Conservation (phyloP, 2,888 invertebrate genomes). For the Chrysomela aeneicollis region DNA sequence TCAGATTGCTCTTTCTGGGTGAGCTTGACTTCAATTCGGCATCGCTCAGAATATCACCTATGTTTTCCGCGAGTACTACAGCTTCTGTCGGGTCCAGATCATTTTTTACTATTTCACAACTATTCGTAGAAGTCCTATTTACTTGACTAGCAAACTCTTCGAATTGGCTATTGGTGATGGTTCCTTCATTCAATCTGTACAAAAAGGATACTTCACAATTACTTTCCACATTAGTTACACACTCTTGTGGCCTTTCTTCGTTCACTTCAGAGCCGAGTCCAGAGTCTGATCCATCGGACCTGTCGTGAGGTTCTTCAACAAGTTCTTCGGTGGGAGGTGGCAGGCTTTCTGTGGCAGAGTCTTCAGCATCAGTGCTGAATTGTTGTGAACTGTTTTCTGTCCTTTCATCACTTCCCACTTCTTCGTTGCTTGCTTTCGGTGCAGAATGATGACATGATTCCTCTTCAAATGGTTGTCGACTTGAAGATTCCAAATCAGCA, state of each 20-base stretch:
- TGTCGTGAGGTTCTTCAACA: conserved; percentile 70
- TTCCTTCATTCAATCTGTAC: conserved; percentile 55
- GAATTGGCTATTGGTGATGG: conserved; percentile 29
- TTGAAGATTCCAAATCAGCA: background rate
- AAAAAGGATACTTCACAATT: conserved; percentile 66
- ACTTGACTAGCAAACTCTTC: conserved; percentile 34
- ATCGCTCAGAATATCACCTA: conserved; percentile 47
- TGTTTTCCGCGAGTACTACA: conserved; percentile 36
- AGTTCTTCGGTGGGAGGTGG: conserved; percentile 64
- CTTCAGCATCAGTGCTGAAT: conserved; percentile 60
- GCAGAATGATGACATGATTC: conserved; percentile 51
- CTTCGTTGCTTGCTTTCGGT: conserved; percentile 50
- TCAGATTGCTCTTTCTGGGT: conserved; percentile 72
- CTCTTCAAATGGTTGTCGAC: conserved; percentile 37
- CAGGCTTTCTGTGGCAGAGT: conserved; percentile 70
- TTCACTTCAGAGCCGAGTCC: conserved; percentile 80
- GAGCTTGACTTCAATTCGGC: conserved; percentile 35
- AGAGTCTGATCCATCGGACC: conserved; percentile 84
- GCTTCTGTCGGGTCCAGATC: conserved; percentile 25
- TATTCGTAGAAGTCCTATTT: background rate
- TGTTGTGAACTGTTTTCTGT: conserved; percentile 23
- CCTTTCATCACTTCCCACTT: conserved; percentile 35
- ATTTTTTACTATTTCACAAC: conserved; percentile 23
- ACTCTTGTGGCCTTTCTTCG: conserved; percentile 64
- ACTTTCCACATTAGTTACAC: conserved; percentile 55